Base-by-base conservation (phyloP, 1,140 invertebrate genomes). In the Oreohelix idahoensis region DNA sequence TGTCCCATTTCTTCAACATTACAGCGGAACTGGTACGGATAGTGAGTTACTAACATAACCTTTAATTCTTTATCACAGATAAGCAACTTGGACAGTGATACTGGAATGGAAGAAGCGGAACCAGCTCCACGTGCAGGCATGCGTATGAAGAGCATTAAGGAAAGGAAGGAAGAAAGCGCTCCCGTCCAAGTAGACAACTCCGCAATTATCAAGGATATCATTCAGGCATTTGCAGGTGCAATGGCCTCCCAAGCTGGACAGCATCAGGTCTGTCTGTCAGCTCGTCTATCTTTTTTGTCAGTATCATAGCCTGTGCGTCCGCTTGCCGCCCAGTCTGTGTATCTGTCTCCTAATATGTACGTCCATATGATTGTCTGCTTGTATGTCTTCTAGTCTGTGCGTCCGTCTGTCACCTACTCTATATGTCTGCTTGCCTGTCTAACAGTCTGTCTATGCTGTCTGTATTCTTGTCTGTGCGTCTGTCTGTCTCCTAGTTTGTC, bases 211-310 rank as follows among this genome's bases (percentile, higher is more conserved):
- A 83, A 86, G 38, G 87, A 89, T 63, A 85, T 90, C 38, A 84
- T 88, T 11, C 84, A 88, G 53, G 89, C 87, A 26, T 85, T 90
- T 32, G 87, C 87, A 38, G 87, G 84, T 32, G 85, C 87, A 35
- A 79, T 87, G 0, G 73, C 73, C 26, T 58, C 84, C 20, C 84
- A 86, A 35, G 85, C 84, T 26, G 79, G 26, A 39, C 63, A 20
- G 10, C 79, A 77, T 0, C 63, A 69, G 58, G 79, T 80, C 20
- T 39, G 38, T 49, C n/a, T 74, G n/a, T 74, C 71, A 42, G 42
- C 10, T 26, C 39, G 42, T 49, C 11, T 39, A 4, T 49, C 17
- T n/a, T n/a, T n/a, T n/a, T n/a, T 69, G 66, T 69, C 66, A 10
- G 66, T 69, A 69, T 69, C 8, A 26, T 69, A 11, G 10, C 26